Evolutionary conservation across 2,113 vertebrate species (phyloP).

Genomic region (Raja brachyura): DNA sequence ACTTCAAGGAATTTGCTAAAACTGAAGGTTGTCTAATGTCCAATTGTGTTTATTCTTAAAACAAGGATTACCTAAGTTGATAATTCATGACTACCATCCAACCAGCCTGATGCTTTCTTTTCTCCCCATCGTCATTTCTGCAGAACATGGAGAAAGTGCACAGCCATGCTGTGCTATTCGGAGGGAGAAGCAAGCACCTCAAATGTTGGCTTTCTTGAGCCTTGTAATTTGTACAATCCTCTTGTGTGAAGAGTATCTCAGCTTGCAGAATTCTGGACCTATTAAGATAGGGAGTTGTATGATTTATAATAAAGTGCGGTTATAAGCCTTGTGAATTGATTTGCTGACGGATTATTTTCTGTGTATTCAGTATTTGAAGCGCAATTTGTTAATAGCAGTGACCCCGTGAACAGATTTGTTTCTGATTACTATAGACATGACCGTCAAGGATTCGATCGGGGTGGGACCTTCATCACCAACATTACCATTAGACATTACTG

Average conservation of each 20-base stretch:
- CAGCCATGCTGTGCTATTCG: background rate
- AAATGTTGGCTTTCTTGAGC: background rate
- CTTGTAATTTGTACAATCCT: background rate
- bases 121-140: background rate
- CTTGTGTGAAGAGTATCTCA: background rate
- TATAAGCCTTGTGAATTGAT: background rate
- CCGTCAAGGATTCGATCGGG: constrained; percentile 49
- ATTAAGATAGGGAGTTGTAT: background rate
- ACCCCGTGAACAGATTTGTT: background rate
- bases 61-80: background rate
- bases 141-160: background rate
- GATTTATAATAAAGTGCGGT: background rate
- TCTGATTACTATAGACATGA: constrained; percentile 47
- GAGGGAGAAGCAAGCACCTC: too few species aligned
- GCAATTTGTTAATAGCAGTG: background rate
- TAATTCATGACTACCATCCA: background rate
- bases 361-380: constrained; percentile 45
- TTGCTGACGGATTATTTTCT: background rate
- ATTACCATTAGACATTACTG: constrained; percentile 61
- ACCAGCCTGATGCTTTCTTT: background rate
- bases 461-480: constrained; percentile 50
- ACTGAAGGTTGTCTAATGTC: background rate
- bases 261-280: background rate
- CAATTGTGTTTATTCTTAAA: background rate
- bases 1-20: background rate